Percentiles rank a stretch among this genome's conserved stretches.
Conservation (phyloP, 2,888 invertebrate genomes). For the Hydrotaea diabolus region DNA sequence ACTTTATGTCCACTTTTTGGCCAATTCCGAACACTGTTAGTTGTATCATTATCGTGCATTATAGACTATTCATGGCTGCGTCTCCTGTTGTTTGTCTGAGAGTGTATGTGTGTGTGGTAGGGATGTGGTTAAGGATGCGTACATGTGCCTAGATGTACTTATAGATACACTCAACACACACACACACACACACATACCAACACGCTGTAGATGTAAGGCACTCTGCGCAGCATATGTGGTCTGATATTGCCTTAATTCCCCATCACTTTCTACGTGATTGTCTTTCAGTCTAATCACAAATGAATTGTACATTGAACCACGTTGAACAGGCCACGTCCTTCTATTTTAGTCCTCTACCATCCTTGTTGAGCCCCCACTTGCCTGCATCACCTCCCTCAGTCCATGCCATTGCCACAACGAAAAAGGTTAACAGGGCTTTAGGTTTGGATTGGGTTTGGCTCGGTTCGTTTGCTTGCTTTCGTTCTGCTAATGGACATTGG, state of each 20-base stretch:
- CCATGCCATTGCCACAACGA: neutral
- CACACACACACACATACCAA: neutral
- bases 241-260: slow-evolving; percentile 38
- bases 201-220: neutral
- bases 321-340: neutral
- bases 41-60: too few relatives aligned
- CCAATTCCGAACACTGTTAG: too few relatives aligned
- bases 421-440: slow-evolving; percentile 20
- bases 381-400: too few relatives aligned
- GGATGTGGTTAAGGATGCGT: too few relatives aligned
- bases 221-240: neutral
- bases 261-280: slow-evolving; percentile 46
- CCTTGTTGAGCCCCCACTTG: too few relatives aligned
- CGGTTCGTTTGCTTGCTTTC: slow-evolving; percentile 30
- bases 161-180: neutral
- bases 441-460: slow-evolving; percentile 9
- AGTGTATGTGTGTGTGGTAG: neutral
- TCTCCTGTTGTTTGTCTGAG: neutral
- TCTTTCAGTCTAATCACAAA: slow-evolving; percentile 45
- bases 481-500: slow-evolving; percentile 35
- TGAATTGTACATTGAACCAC: slow-evolving; percentile 10
- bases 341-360: too few relatives aligned
- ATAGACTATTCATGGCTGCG: too few relatives aligned
- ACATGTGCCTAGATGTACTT: too few relatives aligned
- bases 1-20: too few relatives aligned